Conservation (phyloP, 2,797 vertebrate genomes). For the Lepilemur septentrionalis region DNA sequence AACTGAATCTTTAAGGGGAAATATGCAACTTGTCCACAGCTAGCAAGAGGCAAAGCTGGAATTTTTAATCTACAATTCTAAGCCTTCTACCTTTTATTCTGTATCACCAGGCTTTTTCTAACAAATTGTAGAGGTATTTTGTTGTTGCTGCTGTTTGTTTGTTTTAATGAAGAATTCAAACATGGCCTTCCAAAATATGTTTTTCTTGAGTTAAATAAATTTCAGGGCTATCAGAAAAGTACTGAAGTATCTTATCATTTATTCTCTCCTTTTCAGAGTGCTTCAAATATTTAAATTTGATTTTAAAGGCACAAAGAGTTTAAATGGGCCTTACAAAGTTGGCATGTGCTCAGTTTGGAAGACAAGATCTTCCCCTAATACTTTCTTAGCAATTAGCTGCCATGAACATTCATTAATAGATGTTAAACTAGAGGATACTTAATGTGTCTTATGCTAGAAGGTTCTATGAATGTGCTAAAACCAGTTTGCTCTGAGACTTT, state of each 20-base stretch:
- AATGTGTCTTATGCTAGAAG: neutral
- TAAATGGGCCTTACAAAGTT: neutral
- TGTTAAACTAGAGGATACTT: neutral
- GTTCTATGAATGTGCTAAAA: neutral
- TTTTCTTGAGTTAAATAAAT: neutral
- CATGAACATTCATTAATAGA: neutral
- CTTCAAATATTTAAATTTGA: neutral
- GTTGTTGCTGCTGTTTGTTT: neutral
- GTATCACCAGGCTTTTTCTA: neutral
- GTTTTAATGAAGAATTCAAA: conserved; percentile 6
- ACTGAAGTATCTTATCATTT: neutral
- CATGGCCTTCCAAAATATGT: neutral
- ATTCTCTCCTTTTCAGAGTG: neutral
- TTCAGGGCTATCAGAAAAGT: neutral
- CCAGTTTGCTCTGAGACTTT: neutral
- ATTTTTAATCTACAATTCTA: neutral
- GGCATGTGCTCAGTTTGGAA: neutral
- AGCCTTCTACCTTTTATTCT: neutral
- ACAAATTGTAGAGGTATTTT: neutral
- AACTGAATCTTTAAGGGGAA: conserved; percentile 24
- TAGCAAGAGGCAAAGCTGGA: conserved; percentile 22
- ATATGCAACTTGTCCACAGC: neutral
- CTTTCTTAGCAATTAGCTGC: neutral
- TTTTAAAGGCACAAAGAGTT: neutral
- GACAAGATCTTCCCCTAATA: neutral